Conservation (phyloP, 2,888 invertebrate genomes). For the Chouioia cunea region DNA sequence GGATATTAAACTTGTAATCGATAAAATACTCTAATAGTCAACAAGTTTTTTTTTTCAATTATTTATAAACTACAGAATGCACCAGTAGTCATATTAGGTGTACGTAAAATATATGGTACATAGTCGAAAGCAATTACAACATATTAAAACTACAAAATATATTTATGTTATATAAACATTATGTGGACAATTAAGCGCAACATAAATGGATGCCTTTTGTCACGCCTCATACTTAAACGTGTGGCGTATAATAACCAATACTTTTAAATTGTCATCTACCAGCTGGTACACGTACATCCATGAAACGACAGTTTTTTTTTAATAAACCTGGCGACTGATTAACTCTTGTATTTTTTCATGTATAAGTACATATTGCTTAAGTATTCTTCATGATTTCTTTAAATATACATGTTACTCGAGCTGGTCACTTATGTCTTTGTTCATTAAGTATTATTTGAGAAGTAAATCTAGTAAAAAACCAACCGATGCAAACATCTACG, state of each 20-base stretch:
- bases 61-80: constrained; percentile 64
- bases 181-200: constrained; percentile 58
- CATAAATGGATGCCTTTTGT: constrained; percentile 39
- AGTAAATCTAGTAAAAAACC: not conserved
- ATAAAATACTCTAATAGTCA: constrained; percentile 51
- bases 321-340: constrained; percentile 54
- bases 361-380: constrained; percentile 53
- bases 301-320: constrained; percentile 52
- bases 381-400: constrained; percentile 34
- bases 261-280: constrained; percentile 50
- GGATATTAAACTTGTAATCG: constrained; percentile 29
- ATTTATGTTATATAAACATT: constrained; percentile 54
- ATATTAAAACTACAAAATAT: constrained; percentile 66
- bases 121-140: constrained; percentile 53
- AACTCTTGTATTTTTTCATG: constrained; percentile 30
- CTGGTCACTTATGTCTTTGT: constrained; percentile 13
- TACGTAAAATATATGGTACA: constrained; percentile 64
- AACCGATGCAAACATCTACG: too few species aligned
- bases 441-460: constrained; percentile 9
- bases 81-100: constrained; percentile 62
- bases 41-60: constrained; percentile 51
- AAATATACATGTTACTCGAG: constrained; percentile 17
- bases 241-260: constrained; percentile 19
- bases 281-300: constrained; percentile 46
- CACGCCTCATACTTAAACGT: constrained; percentile 20